Percentiles rank a stretch among this genome's conserved stretches.
These are phyloP conservation scores for Drosophila novamexicana DNA, from an alignment of 1,140 invertebrate species.

Conservation along the genomic window DNA sequence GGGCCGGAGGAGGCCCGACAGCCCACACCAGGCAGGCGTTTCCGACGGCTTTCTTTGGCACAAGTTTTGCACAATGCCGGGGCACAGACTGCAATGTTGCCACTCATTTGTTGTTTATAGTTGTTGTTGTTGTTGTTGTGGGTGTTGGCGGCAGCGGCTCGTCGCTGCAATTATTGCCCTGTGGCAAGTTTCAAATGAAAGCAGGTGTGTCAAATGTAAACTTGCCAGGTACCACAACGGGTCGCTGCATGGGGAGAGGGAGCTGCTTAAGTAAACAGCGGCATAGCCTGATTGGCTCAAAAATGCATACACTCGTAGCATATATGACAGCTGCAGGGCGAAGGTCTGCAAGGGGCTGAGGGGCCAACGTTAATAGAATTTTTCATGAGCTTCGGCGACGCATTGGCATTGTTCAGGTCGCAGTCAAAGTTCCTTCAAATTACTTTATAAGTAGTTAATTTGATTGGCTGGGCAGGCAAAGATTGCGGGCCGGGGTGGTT, in stretches of 20 bases:
- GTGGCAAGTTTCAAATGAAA: conserved; percentile 77
- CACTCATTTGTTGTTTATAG: conserved; percentile 58
- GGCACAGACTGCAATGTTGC: conserved; percentile 30
- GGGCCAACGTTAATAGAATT: conserved; percentile 68
- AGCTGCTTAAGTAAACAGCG: conserved; percentile 63
- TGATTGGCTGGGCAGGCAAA: conserved; percentile 57
- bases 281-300: conserved; percentile 70
- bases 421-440: conserved; percentile 74
- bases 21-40: conserved; percentile 42
- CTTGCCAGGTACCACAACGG: conserved; percentile 46
- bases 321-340: conserved; percentile 55
- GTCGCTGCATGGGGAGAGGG: neutral
- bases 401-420: conserved; percentile 54
- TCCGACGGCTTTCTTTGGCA: conserved; percentile 69
- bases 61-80: conserved; percentile 66
- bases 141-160: conserved; percentile 41
- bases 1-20: neutral
- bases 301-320: conserved; percentile 67
- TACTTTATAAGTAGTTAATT: conserved; percentile 82
- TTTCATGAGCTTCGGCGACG: conserved; percentile 72
- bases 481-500: neutral
- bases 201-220: conserved; percentile 82
- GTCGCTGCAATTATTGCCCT: conserved; percentile 73
- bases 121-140: conserved; percentile 34
- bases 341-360: neutral